A percentile compares a stretch with the other conserved stretches of the same genome.
These are phyloP conservation scores for Carassius auratus DNA, from an alignment of 2,113 vertebrate genomes.

Conservation along the genomic window DNA sequence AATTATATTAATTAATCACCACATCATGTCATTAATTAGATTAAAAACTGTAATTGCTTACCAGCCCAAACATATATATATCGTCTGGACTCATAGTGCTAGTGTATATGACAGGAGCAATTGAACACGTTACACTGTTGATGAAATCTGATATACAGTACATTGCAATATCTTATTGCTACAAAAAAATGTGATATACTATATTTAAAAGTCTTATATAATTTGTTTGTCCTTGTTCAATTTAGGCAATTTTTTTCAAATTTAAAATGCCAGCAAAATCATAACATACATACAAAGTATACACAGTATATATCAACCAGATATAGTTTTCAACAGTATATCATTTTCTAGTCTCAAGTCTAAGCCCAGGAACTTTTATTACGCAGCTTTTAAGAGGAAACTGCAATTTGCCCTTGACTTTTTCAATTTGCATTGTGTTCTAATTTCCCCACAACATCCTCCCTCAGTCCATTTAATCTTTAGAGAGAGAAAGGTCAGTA, in stretches of 20 bases:
- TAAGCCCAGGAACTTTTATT: slow-evolving; percentile 19
- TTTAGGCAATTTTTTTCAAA: neutral
- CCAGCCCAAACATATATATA: too few relatives aligned
- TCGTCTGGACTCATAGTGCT: neutral
- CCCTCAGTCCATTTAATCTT: slow-evolving; percentile 6
- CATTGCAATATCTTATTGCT: too few relatives aligned
- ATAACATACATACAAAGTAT: neutral
- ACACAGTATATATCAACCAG: neutral
- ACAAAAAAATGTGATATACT: too few relatives aligned
- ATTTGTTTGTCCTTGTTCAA: too few relatives aligned
- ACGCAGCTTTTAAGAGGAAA: slow-evolving; percentile 16
- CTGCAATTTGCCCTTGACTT: slow-evolving; percentile 32
- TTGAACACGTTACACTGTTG: neutral
- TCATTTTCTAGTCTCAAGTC: neutral
- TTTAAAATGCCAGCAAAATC: neutral
- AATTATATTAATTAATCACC: too few relatives aligned
- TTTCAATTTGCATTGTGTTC: slow-evolving; percentile 38
- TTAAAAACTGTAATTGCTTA: too few relatives aligned
- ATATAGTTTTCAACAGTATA: neutral
- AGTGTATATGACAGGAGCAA: neutral
- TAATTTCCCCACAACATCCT: slow-evolving; percentile 19
- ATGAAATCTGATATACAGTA: neutral
- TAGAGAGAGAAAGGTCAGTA: neutral
- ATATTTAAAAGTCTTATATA: too few relatives aligned
- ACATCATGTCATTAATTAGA: too few relatives aligned